phyloP scores from a whole-genome alignment of 2,888 invertebrate species.

The Xylocampa areola region DNA sequence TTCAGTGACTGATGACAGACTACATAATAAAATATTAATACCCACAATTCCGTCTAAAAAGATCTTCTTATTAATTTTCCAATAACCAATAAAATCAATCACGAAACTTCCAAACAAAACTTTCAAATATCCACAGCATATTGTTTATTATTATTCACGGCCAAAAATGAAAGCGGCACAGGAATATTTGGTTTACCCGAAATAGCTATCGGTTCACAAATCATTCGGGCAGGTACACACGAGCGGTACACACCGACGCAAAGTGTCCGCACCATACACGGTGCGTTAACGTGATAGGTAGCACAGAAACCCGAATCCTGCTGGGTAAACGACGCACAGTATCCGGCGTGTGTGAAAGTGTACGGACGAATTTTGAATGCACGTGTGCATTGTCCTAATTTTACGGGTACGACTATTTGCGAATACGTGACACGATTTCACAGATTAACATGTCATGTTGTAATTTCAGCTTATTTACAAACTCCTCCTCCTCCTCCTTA shows the following conservation, averaged over 20 bases:
- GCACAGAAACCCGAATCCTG: slow-evolving; percentile 78
- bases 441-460: not conserved
- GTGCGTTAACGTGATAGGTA: slow-evolving; percentile 58
- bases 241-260: slow-evolving; percentile 35
- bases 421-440: slow-evolving; percentile 16
- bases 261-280: slow-evolving; percentile 55
- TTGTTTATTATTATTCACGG: slow-evolving; percentile 81
- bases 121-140: slow-evolving; percentile 76
- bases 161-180: slow-evolving; percentile 82
- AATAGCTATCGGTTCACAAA: slow-evolving; percentile 86
- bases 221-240: slow-evolving; percentile 77
- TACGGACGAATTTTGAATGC: slow-evolving; percentile 54
- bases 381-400: slow-evolving; percentile 46
- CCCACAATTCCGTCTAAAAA: not conserved
- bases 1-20: not conserved
- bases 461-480: no score
- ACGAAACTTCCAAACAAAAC: slow-evolving; percentile 76
- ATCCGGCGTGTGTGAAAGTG: slow-evolving; percentile 70
- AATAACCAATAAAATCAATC: slow-evolving; percentile 79
- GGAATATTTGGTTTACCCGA: slow-evolving; percentile 81
- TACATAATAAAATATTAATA: not conserved
- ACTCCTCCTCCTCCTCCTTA: no score
- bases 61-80: slow-evolving; percentile 61
- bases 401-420: slow-evolving; percentile 25
- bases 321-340: slow-evolving; percentile 64